Evolutionary conservation across 1,140 invertebrate species (phyloP).

Genomic region (Cyclina sinensis): DNA sequence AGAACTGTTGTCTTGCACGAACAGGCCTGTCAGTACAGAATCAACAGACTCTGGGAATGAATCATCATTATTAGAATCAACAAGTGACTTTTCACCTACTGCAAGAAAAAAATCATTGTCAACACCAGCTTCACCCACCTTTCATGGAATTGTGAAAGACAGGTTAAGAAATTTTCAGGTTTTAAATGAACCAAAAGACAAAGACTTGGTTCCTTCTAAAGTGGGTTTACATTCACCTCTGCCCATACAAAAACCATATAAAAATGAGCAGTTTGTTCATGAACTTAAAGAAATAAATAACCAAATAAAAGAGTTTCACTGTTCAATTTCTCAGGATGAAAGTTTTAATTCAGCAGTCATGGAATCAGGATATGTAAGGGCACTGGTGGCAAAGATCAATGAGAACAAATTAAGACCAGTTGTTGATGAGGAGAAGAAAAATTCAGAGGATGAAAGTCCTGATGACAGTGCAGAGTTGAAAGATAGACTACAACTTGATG

Average conservation of each 20-base stretch:
- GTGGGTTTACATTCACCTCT: constrained; percentile 1
- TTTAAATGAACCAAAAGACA: constrained; percentile 53
- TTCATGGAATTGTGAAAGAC: constrained; percentile 63
- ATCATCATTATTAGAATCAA: constrained; percentile 57
- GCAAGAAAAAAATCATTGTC: constrained; percentile 54
- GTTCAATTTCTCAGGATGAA: constrained; percentile 46
- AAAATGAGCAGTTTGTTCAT: constrained; percentile 46
- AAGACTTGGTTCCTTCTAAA: constrained; percentile 37
- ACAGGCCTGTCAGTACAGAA: constrained; percentile 54
- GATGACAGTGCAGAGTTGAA: constrained; percentile 8
- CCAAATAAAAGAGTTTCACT: constrained; percentile 58
- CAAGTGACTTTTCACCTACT: constrained; percentile 68
- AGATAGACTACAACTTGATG: background rate
- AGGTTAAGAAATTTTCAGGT: constrained; percentile 60
- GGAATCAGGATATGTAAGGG: constrained; percentile 64
- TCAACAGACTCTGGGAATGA: constrained; percentile 63
- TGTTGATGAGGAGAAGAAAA: background rate
- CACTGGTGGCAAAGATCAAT: constrained; percentile 62
- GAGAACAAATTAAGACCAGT: constrained; percentile 23
- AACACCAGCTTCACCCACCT: constrained; percentile 63
- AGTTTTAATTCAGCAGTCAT: constrained; percentile 62
- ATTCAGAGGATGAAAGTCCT: constrained; percentile 1
- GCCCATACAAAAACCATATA: constrained; percentile 37
- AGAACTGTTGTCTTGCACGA: constrained; percentile 42
- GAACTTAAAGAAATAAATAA: constrained; percentile 59